Base-by-base conservation (phyloP, 2,888 invertebrate genomes). In the Andrena trimmerana region DNA sequence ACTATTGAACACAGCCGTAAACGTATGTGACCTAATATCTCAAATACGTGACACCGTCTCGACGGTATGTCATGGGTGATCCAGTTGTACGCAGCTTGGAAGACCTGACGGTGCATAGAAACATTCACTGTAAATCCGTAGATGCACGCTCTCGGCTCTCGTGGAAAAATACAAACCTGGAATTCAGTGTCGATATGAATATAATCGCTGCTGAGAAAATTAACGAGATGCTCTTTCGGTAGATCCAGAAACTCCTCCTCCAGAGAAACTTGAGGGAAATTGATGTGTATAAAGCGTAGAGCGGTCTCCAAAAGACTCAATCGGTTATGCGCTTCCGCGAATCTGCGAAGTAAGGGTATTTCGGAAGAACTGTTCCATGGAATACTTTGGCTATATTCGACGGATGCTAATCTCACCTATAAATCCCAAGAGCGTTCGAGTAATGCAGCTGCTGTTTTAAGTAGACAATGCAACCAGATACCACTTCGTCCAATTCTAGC, bases 261-360 rank as follows among this genome's bases (percentile, higher is more conserved):
- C 90, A 95, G 94, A 63, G 95, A 95, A 63, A 98, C 97, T 94
- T 96, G 95, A 90, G 97, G 97, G 95, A 99, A 99, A 94, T 98
- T 96, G 86, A 96, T 96, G 94, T 97, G 96, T 86, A 98, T 97
- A 94, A 97, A 98, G 91, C 96, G 96, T 92, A 97, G 95, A 85
- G 98, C 97, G 92, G 96, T 96, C 90, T 96, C 96, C 89, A 97
- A 96, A 90, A 99, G 95, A 90, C 97, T 96, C 90, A 95, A 95
- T 94, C 97, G 97, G 93, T 97, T 97, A 94, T 98, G 98, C 73
- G 97, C 97, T 94, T 98, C 98, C 80, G 98, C 98, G 96, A 98
- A 98, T 94, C 98, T 97, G 82, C 27, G 90, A 42, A 90, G 68
- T 31, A 36, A 10, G 76, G 59, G 73, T 79, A 50, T 52, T 59